Conservation (phyloP, 2,888 invertebrate genomes). For the Chirona hameri region DNA sequence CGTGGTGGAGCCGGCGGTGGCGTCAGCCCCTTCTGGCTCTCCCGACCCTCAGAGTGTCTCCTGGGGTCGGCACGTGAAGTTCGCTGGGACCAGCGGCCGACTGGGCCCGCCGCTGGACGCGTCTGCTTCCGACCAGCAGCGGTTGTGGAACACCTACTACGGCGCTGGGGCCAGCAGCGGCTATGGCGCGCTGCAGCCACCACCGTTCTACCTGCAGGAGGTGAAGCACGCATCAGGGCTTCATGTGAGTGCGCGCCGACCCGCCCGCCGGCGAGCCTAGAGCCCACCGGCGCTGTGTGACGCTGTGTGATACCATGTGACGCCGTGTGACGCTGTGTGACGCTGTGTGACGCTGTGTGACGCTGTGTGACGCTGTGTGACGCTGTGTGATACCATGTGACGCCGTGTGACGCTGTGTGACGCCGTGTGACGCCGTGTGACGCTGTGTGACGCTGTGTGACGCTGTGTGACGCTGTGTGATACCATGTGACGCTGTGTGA, state of each 20-base stretch:
- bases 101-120: not conserved
- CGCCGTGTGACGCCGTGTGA: no score
- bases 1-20: not conserved
- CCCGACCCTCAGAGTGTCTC: not conserved
- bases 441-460: not conserved
- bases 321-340: no score
- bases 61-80: not conserved
- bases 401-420: not conserved
- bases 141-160: conserved; percentile 5
- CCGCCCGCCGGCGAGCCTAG: not conserved
- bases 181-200: not conserved
- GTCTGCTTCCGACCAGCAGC: not conserved
- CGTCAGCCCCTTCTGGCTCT: not conserved
- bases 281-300: not conserved
- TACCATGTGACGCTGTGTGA: no score
- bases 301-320: no score
- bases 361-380: no score
- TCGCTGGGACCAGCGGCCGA: not conserved
- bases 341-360: no score
- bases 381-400: not conserved
- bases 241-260: not conserved
- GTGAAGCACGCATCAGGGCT: not conserved
- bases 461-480: not conserved
- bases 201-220: not conserved
- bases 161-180: not conserved